These are phyloP conservation scores for Drosophila serrata DNA, from an alignment of 1,140 invertebrate genomes.

Conservation along the genomic window DNA sequence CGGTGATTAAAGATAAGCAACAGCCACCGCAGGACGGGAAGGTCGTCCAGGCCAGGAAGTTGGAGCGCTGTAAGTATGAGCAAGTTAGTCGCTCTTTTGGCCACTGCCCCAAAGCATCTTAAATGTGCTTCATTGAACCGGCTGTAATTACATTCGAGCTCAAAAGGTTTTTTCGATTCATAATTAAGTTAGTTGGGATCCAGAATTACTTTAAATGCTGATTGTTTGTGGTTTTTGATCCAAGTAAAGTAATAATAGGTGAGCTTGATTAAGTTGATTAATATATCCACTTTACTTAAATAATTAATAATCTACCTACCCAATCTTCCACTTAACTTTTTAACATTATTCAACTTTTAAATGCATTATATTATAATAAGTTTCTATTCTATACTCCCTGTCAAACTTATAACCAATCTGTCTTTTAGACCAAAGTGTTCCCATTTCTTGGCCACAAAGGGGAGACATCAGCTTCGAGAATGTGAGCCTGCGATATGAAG, in stretches of 20 bases:
- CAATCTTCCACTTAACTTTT: too few relatives aligned
- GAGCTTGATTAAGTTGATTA: not conserved
- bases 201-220: not conserved
- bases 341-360: too few relatives aligned
- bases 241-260: not conserved
- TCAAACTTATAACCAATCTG: not conserved
- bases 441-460: conserved; percentile 89
- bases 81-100: conserved; percentile 13
- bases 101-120: conserved; percentile 4
- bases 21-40: conserved; percentile 55
- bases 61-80: conserved; percentile 61
- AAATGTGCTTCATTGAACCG: conserved; percentile 18
- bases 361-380: too few relatives aligned
- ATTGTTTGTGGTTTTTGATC: not conserved
- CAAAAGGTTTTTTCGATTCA: conserved; percentile 26
- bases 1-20: conserved; percentile 71
- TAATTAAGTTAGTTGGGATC: not conserved
- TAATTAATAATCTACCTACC: not conserved
- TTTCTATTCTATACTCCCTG: too few relatives aligned
- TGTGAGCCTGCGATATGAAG: conserved; percentile 89
- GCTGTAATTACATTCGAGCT: conserved; percentile 16
- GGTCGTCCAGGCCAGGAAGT: conserved; percentile 52
- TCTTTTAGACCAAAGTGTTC: conserved; percentile 86
- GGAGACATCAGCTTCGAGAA: conserved; percentile 91
- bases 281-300: not conserved